A percentile compares a stretch with the other conserved stretches of the same genome.
phyloP scores from a whole-genome alignment of 2,797 vertebrate species.

The Muraenolepis orangiensis region DNA sequence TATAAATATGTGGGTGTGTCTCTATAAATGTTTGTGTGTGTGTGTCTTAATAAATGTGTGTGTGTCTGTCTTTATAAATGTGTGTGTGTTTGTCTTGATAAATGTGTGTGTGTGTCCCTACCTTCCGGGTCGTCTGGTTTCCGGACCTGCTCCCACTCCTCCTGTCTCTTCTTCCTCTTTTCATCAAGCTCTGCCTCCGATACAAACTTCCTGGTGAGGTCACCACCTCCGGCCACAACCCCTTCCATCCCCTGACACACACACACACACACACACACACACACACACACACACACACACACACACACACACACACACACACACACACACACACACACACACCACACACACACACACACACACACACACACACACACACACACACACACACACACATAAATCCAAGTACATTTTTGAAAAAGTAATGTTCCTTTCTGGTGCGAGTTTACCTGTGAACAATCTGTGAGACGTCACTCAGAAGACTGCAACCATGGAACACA shows the following conservation, averaged over 20 bases:
- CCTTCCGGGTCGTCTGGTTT: conserved; percentile 94
- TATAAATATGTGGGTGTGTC: neutral
- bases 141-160: conserved; percentile 97
- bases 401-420: neutral
- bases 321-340: conserved; percentile 17
- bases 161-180: conserved; percentile 86
- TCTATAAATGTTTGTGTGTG: neutral
- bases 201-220: conserved; percentile 92
- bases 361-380: conserved; percentile 3
- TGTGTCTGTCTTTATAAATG: neutral
- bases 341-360: conserved; percentile 9
- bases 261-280: conserved; percentile 1
- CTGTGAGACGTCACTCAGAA: neutral
- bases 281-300: neutral
- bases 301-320: conserved; percentile 3
- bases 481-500: neutral
- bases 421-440: neutral
- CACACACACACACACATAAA: neutral
- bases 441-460: neutral
- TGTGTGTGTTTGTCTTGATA: too few relatives aligned
- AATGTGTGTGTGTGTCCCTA: conserved; percentile 73
- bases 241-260: conserved; percentile 77
- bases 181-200: conserved; percentile 90
- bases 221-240: conserved; percentile 69
- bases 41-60: neutral